These are phyloP conservation scores for Meganola albula DNA, from an alignment of 2,888 invertebrate species.

Conservation along the genomic window DNA sequence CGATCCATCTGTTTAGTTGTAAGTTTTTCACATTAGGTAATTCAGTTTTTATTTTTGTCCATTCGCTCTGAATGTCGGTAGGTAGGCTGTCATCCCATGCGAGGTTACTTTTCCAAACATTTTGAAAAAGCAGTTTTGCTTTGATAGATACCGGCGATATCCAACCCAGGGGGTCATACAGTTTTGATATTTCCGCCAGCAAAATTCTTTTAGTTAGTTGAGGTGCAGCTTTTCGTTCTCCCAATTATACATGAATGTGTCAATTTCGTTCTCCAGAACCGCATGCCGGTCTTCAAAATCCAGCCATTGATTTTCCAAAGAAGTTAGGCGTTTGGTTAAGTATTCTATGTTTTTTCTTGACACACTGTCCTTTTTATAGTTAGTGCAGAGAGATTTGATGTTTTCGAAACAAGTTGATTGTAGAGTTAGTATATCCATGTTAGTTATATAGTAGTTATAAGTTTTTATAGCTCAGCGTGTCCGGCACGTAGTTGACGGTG, in stretches of 20 bases:
- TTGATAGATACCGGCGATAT: conserved; percentile 1
- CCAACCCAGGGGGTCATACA: conserved; percentile 7
- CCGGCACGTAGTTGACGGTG: too few relatives aligned
- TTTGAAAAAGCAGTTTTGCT: conserved; percentile 6
- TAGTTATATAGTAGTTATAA: too few relatives aligned
- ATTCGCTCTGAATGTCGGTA: neutral
- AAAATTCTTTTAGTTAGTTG: conserved; percentile 12
- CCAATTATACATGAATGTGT: conserved; percentile 13
- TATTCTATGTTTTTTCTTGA: neutral
- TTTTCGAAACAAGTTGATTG: neutral
- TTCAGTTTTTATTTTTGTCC: conserved; percentile 4
- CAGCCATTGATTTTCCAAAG: conserved; percentile 10
- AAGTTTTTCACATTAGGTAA: conserved; percentile 2
- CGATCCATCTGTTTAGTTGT: conserved; percentile 4
- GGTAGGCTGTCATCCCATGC: conserved; percentile 5
- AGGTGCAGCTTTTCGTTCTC: neutral
- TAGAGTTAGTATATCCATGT: neutral
- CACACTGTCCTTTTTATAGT: neutral
- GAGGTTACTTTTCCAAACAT: conserved; percentile 2
- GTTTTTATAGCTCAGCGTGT: too few relatives aligned
- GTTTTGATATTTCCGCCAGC: conserved; percentile 8
- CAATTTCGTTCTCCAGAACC: too few relatives aligned
- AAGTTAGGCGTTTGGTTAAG: conserved; percentile 9
- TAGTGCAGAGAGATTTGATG: neutral
- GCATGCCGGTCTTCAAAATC: too few relatives aligned